Evolutionary conservation across 2,888 invertebrate species (phyloP).

Genomic region (Auanema sp.): DNA sequence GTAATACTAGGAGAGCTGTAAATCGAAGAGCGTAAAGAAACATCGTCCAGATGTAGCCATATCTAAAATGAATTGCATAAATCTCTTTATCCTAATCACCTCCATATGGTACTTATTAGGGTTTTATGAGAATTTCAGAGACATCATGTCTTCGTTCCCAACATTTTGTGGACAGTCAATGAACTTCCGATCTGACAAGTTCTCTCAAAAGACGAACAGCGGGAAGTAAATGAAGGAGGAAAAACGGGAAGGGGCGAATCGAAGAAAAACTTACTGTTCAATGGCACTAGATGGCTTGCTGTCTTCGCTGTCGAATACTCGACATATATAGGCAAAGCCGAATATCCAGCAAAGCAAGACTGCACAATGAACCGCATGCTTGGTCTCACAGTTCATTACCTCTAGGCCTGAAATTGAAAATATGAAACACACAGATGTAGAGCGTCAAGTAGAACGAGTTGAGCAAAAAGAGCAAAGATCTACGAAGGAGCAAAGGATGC

Average conservation of each 20-base stretch:
- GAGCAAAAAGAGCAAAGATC: too few relatives aligned
- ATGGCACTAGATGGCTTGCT: constrained; percentile 35
- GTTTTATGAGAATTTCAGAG: not conserved
- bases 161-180: not conserved
- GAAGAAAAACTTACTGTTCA: constrained; percentile 25
- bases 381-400: constrained; percentile 55
- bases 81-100: constrained; percentile 2
- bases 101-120: not conserved
- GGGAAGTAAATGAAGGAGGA: not conserved
- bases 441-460: too few relatives aligned
- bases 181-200: not conserved
- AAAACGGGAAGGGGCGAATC: not conserved
- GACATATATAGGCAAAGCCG: constrained; percentile 56
- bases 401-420: constrained; percentile 27
- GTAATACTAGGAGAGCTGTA: constrained; percentile 62
- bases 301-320: constrained; percentile 43
- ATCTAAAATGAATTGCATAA: constrained; percentile 43
- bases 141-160: not conserved
- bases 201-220: constrained; percentile 1
- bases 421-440: too few relatives aligned
- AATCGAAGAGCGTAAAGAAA: constrained; percentile 59
- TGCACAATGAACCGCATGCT: constrained; percentile 59
- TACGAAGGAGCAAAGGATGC: too few relatives aligned
- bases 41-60: constrained; percentile 56
- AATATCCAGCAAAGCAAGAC: constrained; percentile 56